These are phyloP conservation scores for Helicoverpa armigera DNA, from an alignment of 1,140 invertebrate genomes.

Conservation along the genomic window DNA sequence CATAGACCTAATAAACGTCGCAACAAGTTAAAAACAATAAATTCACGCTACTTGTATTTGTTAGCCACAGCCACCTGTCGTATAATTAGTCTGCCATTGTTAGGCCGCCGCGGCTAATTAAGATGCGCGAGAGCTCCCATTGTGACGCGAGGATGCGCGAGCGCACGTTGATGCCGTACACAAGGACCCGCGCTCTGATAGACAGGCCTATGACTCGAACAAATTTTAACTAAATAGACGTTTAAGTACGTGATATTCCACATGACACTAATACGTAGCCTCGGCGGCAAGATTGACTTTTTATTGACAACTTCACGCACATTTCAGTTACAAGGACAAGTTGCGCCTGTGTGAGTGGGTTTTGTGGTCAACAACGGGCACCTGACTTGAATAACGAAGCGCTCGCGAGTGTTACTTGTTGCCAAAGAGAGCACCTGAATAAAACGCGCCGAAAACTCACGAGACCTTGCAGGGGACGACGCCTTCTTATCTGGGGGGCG, in stretches of 20 bases:
- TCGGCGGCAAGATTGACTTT: constrained; percentile 39
- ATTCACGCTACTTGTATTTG: constrained; percentile 46
- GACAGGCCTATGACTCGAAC: constrained; percentile 17
- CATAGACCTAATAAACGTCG: constrained; percentile 3
- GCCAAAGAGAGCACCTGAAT: constrained; percentile 49
- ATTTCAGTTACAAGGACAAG: constrained; percentile 51
- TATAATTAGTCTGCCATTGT: constrained; percentile 63
- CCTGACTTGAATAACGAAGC: constrained; percentile 53
- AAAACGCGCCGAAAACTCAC: constrained; percentile 44
- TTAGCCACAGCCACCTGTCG: constrained; percentile 58
- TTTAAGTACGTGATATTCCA: constrained; percentile 6
- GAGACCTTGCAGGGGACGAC: constrained; percentile 61
- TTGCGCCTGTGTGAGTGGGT: constrained; percentile 41
- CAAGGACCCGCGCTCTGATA: constrained; percentile 63
- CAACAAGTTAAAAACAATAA: constrained; percentile 48
- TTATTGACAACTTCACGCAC: constrained; percentile 44
- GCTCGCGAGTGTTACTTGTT: constrained; percentile 29
- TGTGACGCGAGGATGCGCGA: constrained; percentile 62
- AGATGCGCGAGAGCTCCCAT: constrained; percentile 59
- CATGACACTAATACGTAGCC: constrained; percentile 23
- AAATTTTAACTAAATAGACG: constrained; percentile 15
- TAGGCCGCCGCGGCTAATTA: constrained; percentile 56
- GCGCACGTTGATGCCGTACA: constrained; percentile 81
- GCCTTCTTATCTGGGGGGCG: constrained; percentile 74
- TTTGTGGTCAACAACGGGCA: constrained; percentile 48